phyloP scores from a whole-genome alignment of 2,113 vertebrate species.

The Psettodes erumei region DNA sequence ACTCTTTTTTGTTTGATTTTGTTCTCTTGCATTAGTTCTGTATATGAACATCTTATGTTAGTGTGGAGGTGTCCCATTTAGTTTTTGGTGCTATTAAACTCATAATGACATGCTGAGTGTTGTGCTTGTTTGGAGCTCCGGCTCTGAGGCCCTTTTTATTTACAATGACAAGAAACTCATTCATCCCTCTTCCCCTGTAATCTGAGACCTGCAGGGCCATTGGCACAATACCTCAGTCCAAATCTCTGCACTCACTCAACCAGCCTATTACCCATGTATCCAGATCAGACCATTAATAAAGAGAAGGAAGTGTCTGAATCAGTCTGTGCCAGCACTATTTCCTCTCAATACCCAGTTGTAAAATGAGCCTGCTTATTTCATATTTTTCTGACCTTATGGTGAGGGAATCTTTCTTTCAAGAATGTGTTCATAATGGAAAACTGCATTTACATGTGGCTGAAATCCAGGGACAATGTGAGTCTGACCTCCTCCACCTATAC shows the following conservation, averaged over 20 bases:
- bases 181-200: conserved; percentile 54
- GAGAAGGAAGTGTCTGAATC: conserved; percentile 53
- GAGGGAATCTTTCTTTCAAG: conserved; percentile 33
- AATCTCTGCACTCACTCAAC: conserved; percentile 46
- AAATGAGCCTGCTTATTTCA: conserved; percentile 48
- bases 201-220: conserved; percentile 23
- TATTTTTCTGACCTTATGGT: conserved; percentile 36
- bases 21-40: neutral
- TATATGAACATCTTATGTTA: conserved; percentile 10
- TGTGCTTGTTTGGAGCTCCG: conserved; percentile 41
- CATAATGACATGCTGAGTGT: conserved; percentile 11
- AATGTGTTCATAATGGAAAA: too few species aligned
- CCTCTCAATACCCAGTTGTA: conserved; percentile 55
- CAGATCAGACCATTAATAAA: conserved; percentile 49
- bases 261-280: conserved; percentile 54
- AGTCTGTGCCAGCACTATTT: conserved; percentile 49
- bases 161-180: conserved; percentile 56
- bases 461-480: too few species aligned
- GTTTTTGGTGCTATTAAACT: conserved; percentile 1
- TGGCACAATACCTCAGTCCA: conserved; percentile 30
- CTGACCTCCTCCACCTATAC: too few species aligned
- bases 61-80: neutral
- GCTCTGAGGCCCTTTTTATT: conserved; percentile 30
- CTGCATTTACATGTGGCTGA: too few species aligned
- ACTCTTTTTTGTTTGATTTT: neutral